Percentiles rank a stretch among this genome's conserved stretches.
Conservation (phyloP, 2,888 invertebrate genomes). For the Chorisops tibialis region DNA sequence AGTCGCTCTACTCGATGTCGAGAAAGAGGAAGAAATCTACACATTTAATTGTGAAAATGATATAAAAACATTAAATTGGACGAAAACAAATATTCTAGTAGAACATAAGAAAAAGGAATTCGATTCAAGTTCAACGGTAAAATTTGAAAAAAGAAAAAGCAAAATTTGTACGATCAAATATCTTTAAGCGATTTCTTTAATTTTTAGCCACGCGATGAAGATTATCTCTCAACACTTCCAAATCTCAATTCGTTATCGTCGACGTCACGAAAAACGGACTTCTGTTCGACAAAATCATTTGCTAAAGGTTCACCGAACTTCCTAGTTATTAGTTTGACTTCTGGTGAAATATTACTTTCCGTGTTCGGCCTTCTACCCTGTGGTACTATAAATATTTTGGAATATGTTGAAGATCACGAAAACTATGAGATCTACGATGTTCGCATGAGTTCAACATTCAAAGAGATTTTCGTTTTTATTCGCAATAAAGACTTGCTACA, state of each 20-base stretch:
- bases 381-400: constrained; percentile 62
- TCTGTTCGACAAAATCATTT: constrained; percentile 53
- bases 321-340: constrained; percentile 73
- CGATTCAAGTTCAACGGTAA: neutral
- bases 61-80: constrained; percentile 75
- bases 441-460: constrained; percentile 67
- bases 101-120: constrained; percentile 36
- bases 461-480: constrained; percentile 63
- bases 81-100: constrained; percentile 41
- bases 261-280: constrained; percentile 55
- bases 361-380: constrained; percentile 83
- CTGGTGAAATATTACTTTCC: constrained; percentile 69
- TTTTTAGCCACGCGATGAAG: constrained; percentile 54
- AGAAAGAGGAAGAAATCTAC: constrained; percentile 77
- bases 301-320: constrained; percentile 68
- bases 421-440: constrained; percentile 63
- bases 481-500: constrained; percentile 64
- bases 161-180: neutral
- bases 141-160: neutral
- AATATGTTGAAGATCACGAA: constrained; percentile 58
- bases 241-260: constrained; percentile 56
- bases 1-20: constrained; percentile 75
- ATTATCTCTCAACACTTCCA: constrained; percentile 59
- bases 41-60: constrained; percentile 60
- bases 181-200: constrained; percentile 30